Evolutionary conservation across 53 echinoderm and acorn worm genomes (phyloP).

Genomic region (Arbacia lixula): DNA sequence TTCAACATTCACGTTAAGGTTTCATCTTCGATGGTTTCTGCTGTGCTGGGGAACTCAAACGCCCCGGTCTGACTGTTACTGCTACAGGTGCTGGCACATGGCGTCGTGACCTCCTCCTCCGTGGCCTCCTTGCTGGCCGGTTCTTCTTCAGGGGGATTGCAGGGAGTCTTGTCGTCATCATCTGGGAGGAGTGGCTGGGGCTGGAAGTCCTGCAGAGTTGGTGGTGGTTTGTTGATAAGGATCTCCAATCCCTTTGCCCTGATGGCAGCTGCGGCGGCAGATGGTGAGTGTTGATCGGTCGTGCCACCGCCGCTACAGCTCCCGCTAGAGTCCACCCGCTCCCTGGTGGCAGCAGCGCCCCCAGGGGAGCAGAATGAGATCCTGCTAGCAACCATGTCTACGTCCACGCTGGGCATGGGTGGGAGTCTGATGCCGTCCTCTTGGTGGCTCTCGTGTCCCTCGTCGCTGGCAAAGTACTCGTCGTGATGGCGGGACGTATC

Average conservation of each 20-base stretch:
- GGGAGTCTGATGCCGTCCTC: conserved; percentile 17
- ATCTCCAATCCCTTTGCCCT: conserved; percentile 33
- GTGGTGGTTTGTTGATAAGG: not conserved
- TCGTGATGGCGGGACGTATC: too few species aligned
- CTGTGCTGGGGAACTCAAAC: conserved; percentile 23
- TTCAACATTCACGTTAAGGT: too few species aligned
- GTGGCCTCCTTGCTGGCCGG: conserved; percentile 3
- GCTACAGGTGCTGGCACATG: conserved; percentile 51
- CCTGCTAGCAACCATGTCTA: not conserved
- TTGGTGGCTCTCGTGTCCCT: not conserved
- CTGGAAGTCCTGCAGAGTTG: not conserved
- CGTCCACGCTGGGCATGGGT: conserved; percentile 17
- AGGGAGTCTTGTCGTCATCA: not conserved
- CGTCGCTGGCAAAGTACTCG: conserved; percentile 42
- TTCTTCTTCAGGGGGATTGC: conserved; percentile 9
- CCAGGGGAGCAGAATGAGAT: not conserved
- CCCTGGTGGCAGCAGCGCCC: not conserved
- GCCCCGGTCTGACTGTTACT: conserved; percentile 40
- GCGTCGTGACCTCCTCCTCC: conserved; percentile 46
- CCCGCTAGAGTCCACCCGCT: not conserved
- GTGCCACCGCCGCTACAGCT: not conserved
- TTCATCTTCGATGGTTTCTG: too few species aligned
- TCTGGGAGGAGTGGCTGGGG: not conserved
- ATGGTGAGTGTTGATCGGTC: not conserved
- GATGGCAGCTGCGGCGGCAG: not conserved